Conservation (phyloP, 2,113 vertebrate species). For the Empidonax traillii region DNA sequence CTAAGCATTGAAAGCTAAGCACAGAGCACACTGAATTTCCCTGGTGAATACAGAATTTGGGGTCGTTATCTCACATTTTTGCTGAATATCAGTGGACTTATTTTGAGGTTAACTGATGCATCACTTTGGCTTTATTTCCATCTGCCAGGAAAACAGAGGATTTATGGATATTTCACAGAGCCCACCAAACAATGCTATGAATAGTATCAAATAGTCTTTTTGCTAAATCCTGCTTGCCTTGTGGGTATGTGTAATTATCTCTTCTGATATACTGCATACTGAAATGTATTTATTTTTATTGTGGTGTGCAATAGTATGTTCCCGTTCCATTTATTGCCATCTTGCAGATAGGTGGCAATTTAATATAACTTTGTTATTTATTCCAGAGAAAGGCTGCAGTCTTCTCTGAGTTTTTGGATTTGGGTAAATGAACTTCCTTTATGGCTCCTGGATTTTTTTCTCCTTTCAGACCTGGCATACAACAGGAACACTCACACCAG, state of each 20-base stretch:
- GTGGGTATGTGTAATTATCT: slow-evolving; percentile 20
- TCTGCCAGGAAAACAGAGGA: slow-evolving; percentile 32
- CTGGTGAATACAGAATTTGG: slow-evolving; percentile 35
- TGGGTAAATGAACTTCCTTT: background rate
- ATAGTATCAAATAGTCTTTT: background rate
- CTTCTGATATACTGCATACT: slow-evolving; percentile 8
- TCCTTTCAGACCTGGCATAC: rapidly evolving
- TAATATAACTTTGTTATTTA: background rate
- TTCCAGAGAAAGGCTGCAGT: background rate
- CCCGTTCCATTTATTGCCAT: background rate
- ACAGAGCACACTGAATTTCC: slow-evolving; percentile 37
- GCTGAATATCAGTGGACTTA: slow-evolving; percentile 4
- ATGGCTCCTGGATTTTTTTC: background rate
- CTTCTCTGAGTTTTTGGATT: background rate
- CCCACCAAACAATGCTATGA: background rate
- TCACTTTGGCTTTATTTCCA: slow-evolving; percentile 50
- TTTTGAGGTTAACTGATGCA: slow-evolving; percentile 20
- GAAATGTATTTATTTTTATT: slow-evolving; percentile 39
- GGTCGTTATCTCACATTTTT: slow-evolving; percentile 32
- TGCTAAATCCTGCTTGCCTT: slow-evolving; percentile 32
- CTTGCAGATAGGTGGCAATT: background rate
- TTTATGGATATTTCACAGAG: slow-evolving; percentile 40
- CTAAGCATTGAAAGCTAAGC: slow-evolving; percentile 27
- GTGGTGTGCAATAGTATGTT: background rate
- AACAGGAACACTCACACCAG: background rate